Base-by-base conservation (phyloP, 2,113 vertebrate species). In the Hippocampus mohnikei region DNA sequence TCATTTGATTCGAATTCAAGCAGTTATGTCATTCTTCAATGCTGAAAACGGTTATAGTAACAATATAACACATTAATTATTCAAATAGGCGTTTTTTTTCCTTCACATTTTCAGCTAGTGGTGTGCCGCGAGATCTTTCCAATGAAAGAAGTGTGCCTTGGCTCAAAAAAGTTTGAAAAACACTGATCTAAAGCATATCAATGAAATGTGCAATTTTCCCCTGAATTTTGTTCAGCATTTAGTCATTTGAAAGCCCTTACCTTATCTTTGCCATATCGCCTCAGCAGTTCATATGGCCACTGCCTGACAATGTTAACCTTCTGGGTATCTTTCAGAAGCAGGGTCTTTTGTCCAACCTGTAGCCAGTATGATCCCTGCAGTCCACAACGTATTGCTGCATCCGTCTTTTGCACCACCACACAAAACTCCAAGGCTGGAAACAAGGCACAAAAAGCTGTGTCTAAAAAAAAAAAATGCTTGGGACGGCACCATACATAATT, bases 231-330 rank as follows among this genome's bases (percentile, higher is more conserved):
- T 60, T 29, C 2, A n/a, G 61, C 1, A 41, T 56, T 18, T 23
- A 29, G 25, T 48, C 12, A 16, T 70, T n/a, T 33, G 15, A 69
- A 25, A 64, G 21, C 21, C 27, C 33, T 71, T 46, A 97, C 97
- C 94, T 96, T 95, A 78, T 98, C 95, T 5, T 91, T 88, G 41
- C 97, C 97, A 0, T 96, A 99, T 85, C 97, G 93, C 1, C 97
- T 91, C 41, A 99, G 92, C 63, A 95, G 91, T 66, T 93, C 92
- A 59, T 97, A 99, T 0, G 95, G 94, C 97, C 97, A 99, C 12
- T 88, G 84, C 0, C 88, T 87, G 2, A 96, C 87, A 0, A 77
- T 78, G 41, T 79, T 87, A 42, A 85, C 87, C 29, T 84, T 89
- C 0, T 88, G 90, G 0, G 75, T 73, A 1, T 95, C 93, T 82